Evolutionary conservation across 2,113 vertebrate species (phyloP), one percentile per base, ranked within the genome.

Genomic region (Atractosteus spatula): DNA sequence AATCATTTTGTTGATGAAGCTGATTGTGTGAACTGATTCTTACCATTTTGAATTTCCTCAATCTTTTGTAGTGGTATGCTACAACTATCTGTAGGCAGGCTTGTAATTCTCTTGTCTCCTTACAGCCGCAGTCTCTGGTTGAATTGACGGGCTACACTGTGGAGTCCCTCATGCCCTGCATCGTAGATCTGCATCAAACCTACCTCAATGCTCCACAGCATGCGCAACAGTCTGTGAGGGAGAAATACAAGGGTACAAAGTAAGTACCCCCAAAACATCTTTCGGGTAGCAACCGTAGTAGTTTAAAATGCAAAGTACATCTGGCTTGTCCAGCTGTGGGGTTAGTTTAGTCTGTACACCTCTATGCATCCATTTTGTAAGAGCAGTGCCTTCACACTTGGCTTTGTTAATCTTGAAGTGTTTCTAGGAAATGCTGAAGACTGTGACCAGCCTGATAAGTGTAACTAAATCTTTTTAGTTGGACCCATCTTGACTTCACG

Each of bases 181-280:
- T 99, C 55, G 17, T 90, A 74, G 96, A 98, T 83, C 92, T 99
- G 14, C 92, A 99, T 80, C 81, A 87, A 78, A 94, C 85, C 78
- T 95, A 95, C 92, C 90, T 96, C 89, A 84, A 57, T 83, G 94
- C 95, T 61, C 65, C 94, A 47, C 91, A 92, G 75, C 98, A 99
- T 11, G 89, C 94, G 0, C 98, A 99, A 80, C 97, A 99, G 83
- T 96, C 97, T 6, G 92, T 99, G 75, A 84, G 90, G 65, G 98
- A 99, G 73, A 99, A 99, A 82, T 99, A 99, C 88, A 99, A 98
- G 85, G 85, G 81, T 41, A 55, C 90, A 0, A 99, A 97, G 98
- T 99, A 87, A 93, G 96, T 81, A 42, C 0, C 10, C 5, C 4
- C 4, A 0, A 14, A 5, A 11, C 0, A 7, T 1, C n/a, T 54